Base-by-base conservation (phyloP, 2,888 invertebrate species). In the Drosophila birchii region DNA sequence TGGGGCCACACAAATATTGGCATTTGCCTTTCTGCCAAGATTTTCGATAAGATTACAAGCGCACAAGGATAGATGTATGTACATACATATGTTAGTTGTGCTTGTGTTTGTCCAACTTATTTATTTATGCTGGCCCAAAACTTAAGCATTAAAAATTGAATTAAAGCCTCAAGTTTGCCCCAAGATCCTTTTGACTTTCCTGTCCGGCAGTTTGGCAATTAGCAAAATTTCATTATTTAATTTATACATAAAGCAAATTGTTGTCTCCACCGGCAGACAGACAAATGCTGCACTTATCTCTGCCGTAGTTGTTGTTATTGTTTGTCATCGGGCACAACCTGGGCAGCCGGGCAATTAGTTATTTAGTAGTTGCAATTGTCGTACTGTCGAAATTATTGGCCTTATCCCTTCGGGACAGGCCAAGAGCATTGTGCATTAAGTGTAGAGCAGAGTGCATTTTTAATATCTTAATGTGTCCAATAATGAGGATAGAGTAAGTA, bases 141-240 rank as follows among this genome's bases (percentile, higher is more conserved):
- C 74, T 76, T 76, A 64, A 68, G 63, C 75, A 88, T 87, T 84
- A 88, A 87, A 84, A 78, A 86, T 89, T 84, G 80, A 84, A 80
- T 86, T 77, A 81, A 76, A 77, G 67, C 58, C 57, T 54, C 53
- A 78, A 81, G 67, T 76, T 72, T 47, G 51, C 41, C 56, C 55
- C 36, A 23, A 62, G 61, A 43, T 57, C 53, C 60, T 55, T 55
- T 36, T 43, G 73, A 62, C 61, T 70, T 64, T 41, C 34, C 34
- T 56, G n/a, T 63, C 53, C 47, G 36, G 49, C 41, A 58, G 54
- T 56, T 56, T 72, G 54, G 87, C 86, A 85, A 86, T 87, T 86
- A 78, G 82, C 51, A 45, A 76, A 88, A 81, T 78, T 89, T 73
- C 67, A 73, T 81, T 86, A 84, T 80, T 73, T 71, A 72, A 88